Conservation (phyloP, 2,888 invertebrate species). For the Oscheius sp. region DNA sequence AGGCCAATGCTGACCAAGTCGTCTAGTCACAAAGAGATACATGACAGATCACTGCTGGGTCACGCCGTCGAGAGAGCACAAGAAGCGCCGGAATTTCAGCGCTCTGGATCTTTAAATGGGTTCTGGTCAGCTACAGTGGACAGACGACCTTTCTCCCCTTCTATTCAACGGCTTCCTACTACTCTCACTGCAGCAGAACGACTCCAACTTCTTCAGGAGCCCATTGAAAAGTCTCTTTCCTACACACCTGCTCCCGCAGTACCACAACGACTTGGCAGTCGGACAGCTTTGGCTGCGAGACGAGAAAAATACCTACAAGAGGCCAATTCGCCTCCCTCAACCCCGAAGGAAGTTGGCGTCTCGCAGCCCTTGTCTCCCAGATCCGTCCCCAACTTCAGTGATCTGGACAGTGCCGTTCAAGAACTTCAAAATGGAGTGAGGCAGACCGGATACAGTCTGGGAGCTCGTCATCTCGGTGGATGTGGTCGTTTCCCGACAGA, state of each 20-base stretch:
- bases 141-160: conserved; percentile 55
- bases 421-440: conserved; percentile 27
- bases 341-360: background rate
- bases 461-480: conserved; percentile 47
- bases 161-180: conserved; percentile 58
- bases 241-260: conserved; percentile 41
- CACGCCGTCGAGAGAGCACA: conserved; percentile 47
- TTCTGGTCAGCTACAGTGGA: conserved; percentile 65
- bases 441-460: conserved; percentile 34
- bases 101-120: conserved; percentile 51
- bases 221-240: conserved; percentile 42
- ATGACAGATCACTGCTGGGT: conserved; percentile 40
- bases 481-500: conserved; percentile 69
- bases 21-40: conserved; percentile 56
- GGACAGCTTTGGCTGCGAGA: conserved; percentile 59
- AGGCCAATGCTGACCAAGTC: conserved; percentile 52
- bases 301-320: conserved; percentile 62
- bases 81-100: conserved; percentile 50
- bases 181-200: conserved; percentile 69
- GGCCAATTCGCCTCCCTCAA: conserved; percentile 33
- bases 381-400: conserved; percentile 60
- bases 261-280: conserved; percentile 53
- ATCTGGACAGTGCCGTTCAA: conserved; percentile 64
- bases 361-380: background rate
- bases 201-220: conserved; percentile 68